Percentiles rank a stretch among this genome's conserved stretches.
phyloP scores from a whole-genome alignment of 2,797 vertebrate species.

The Mus caroli region DNA sequence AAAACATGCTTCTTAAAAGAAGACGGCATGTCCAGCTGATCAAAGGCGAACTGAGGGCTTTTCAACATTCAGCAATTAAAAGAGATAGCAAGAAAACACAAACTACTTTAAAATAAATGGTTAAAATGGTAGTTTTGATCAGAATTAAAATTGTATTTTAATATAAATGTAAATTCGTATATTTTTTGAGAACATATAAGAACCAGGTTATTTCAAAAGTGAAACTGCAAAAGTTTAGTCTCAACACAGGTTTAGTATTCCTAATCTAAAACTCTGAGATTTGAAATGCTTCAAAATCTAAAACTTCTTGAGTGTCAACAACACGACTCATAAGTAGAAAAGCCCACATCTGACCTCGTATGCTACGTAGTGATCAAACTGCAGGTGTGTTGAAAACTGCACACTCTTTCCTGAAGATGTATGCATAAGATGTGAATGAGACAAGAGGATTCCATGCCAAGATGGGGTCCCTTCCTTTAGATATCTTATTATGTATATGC shows the following conservation, averaged over 20 bases:
- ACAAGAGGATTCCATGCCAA: background rate
- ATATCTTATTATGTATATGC: background rate
- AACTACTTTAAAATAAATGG: conserved; percentile 26
- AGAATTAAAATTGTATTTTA: conserved; percentile 25
- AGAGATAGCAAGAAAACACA: background rate
- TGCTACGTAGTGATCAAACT: background rate
- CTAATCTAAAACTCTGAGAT: background rate
- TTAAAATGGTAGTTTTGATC: background rate
- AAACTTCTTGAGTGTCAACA: background rate
- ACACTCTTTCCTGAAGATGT: background rate
- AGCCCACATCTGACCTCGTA: background rate
- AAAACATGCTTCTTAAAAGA: background rate
- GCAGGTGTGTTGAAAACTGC: background rate
- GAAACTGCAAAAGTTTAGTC: background rate
- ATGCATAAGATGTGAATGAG: background rate
- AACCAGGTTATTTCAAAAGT: conserved; percentile 22
- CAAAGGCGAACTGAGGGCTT: conserved; percentile 5
- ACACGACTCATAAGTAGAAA: background rate
- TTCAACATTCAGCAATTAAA: background rate
- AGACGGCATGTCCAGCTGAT: background rate
- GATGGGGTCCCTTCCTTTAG: background rate
- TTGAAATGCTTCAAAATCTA: background rate
- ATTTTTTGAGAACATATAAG: conserved; percentile 18
- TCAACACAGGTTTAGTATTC: background rate
- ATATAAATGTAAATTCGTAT: conserved; percentile 42